A percentile compares a stretch with the other conserved stretches of the same genome.
These are phyloP conservation scores for Ameiurus melas DNA, from an alignment of 2,113 vertebrate species.

Conservation along the genomic window DNA sequence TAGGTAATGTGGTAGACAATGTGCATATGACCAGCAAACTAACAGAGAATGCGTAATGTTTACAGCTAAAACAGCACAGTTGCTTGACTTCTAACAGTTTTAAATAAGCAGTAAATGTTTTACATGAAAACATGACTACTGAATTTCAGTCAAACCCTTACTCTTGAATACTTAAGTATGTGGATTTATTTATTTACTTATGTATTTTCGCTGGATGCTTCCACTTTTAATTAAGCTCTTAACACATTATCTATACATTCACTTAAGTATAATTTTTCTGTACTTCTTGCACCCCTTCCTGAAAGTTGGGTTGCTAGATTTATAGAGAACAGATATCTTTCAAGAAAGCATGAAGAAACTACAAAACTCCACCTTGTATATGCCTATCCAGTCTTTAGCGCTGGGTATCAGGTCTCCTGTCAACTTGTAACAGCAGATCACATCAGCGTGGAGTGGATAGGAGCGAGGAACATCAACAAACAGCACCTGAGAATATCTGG, in stretches of 20 bases:
- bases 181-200: background rate
- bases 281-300: background rate
- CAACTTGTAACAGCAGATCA: slow-evolving; percentile 70
- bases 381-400: slow-evolving; percentile 75
- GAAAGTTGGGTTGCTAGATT: background rate
- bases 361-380: slow-evolving; percentile 71
- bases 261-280: background rate
- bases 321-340: background rate
- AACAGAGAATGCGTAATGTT: background rate
- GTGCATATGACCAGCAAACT: background rate
- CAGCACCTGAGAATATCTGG: slow-evolving; percentile 70
- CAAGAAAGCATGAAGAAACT: background rate
- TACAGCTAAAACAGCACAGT: background rate
- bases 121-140: background rate
- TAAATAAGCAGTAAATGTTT: background rate
- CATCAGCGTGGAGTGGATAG: slow-evolving; percentile 53
- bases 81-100: background rate
- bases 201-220: background rate
- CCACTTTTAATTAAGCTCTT: background rate
- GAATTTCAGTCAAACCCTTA: background rate
- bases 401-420: slow-evolving; percentile 54
- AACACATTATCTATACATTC: background rate
- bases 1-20: too few species aligned
- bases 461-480: slow-evolving; percentile 68
- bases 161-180: background rate